Conservation (phyloP, 2,888 invertebrate genomes). For the Drosophila demipolita region DNA sequence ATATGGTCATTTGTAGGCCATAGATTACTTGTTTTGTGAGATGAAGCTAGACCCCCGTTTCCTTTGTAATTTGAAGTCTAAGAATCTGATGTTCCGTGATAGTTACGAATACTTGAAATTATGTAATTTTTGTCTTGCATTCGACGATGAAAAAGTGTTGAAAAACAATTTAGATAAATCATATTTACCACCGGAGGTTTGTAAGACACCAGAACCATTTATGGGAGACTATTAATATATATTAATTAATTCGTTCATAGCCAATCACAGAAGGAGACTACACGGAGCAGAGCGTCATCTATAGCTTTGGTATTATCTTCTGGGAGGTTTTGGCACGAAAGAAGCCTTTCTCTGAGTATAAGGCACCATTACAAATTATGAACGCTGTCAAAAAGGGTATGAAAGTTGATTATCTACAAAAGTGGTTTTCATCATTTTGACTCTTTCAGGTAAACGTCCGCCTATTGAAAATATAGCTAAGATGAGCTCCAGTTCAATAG, state of each 20-base stretch:
- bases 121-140: too few relatives aligned
- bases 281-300: neutral
- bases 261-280: neutral
- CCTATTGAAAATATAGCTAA: neutral
- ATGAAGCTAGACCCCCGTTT: neutral
- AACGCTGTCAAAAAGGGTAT: neutral
- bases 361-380: neutral
- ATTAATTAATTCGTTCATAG: neutral
- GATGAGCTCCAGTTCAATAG: neutral
- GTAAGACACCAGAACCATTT: slow-evolving; percentile 4
- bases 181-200: too few relatives aligned
- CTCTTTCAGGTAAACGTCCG: neutral
- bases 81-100: slow-evolving; percentile 11
- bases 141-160: too few relatives aligned
- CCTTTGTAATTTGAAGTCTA: neutral
- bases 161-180: too few relatives aligned
- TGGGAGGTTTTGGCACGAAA: slow-evolving; percentile 18
- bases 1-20: slow-evolving; percentile 1
- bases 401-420: too few relatives aligned
- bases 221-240: neutral
- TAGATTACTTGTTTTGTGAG: neutral
- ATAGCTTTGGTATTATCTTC: slow-evolving; percentile 14
- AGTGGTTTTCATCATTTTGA: neutral
- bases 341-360: neutral
- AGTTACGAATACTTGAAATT: neutral